These are phyloP conservation scores for Hycleus phaleratus DNA, from an alignment of 1,140 invertebrate species.

Conservation along the genomic window DNA sequence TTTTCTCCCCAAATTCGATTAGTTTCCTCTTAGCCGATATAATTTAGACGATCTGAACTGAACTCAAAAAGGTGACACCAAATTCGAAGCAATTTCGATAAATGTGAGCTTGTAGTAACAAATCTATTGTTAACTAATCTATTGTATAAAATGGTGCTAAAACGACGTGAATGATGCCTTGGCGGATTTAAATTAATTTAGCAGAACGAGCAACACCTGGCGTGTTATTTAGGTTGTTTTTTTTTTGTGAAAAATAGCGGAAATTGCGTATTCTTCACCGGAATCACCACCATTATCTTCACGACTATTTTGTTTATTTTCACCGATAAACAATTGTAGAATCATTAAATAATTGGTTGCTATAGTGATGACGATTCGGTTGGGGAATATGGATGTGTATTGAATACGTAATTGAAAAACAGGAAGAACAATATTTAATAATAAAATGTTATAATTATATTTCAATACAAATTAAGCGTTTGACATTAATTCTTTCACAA, in stretches of 20 bases:
- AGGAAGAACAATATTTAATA: too few relatives aligned
- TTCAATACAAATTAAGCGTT: too few relatives aligned
- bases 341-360: neutral
- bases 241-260: neutral
- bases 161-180: conserved; percentile 32
- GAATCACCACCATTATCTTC: neutral
- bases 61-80: conserved; percentile 13
- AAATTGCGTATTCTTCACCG: neutral
- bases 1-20: neutral
- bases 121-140: conserved; percentile 35
- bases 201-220: conserved; percentile 23
- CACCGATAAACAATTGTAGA: neutral
- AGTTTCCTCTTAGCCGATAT: neutral
- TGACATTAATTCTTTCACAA: too few relatives aligned
- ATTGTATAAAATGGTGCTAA: conserved; percentile 37
- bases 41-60: conserved; percentile 3
- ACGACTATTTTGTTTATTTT: neutral
- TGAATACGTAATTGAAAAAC: too few relatives aligned
- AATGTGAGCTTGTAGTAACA: conserved; percentile 33
- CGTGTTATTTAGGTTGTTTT: conserved; percentile 4
- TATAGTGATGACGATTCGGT: too few relatives aligned
- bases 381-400: too few relatives aligned
- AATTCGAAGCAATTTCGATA: conserved; percentile 3
- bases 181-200: conserved; percentile 20
- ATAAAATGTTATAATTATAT: too few relatives aligned